phyloP scores from a whole-genome alignment of 2,113 vertebrate genomes.

The Saimiri boliviensis region DNA sequence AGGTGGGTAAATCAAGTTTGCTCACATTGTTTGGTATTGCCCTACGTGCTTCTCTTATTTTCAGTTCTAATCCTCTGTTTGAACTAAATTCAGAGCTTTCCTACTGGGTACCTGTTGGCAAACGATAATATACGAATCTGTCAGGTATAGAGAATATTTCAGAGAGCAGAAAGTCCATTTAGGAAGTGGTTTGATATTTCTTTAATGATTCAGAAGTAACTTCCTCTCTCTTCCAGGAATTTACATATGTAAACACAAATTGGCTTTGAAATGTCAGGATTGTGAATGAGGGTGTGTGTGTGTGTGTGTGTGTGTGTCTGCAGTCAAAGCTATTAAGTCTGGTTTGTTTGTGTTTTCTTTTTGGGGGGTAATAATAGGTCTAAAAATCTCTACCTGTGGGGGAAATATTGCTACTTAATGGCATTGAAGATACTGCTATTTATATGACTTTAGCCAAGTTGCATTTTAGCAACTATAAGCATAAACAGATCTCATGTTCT shows the following conservation, averaged over 20 bases:
- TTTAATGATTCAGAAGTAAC: slow-evolving; percentile 64
- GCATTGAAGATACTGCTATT: slow-evolving; percentile 8
- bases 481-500: slow-evolving; percentile 32
- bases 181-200: slow-evolving; percentile 56
- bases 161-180: slow-evolving; percentile 47
- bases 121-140: slow-evolving; percentile 40
- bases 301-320: too few species aligned
- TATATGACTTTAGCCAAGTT: slow-evolving; percentile 40
- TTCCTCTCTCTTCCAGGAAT: slow-evolving; percentile 53
- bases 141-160: background rate
- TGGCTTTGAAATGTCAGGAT: slow-evolving; percentile 26
- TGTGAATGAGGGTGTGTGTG: background rate
- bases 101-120: slow-evolving; percentile 39
- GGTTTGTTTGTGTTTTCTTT: background rate
- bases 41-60: slow-evolving; percentile 51
- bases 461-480: slow-evolving; percentile 31
- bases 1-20: slow-evolving; percentile 27
- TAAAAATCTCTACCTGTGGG: slow-evolving; percentile 3
- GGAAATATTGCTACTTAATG: background rate
- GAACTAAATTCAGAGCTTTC: slow-evolving; percentile 42
- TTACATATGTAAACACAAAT: slow-evolving; percentile 56
- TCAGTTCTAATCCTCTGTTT: slow-evolving; percentile 54
- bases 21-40: slow-evolving; percentile 37
- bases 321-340: background rate
- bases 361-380: background rate